These are phyloP conservation scores for Cryptophagus acutangulus DNA, from an alignment of 2,888 invertebrate species.

Conservation along the genomic window DNA sequence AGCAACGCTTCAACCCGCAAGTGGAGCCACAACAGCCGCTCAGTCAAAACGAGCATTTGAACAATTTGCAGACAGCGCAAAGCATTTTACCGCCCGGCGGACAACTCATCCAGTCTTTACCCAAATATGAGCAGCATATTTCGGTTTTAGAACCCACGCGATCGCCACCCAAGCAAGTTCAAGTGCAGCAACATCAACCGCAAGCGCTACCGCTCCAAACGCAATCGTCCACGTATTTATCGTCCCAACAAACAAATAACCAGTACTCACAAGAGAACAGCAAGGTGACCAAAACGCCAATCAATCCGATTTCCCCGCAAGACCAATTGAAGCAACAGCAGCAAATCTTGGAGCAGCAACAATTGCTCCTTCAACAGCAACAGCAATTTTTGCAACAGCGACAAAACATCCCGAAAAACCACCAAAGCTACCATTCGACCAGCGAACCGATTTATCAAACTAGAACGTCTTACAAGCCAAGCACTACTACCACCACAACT, in stretches of 20 bases:
- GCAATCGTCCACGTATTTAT: constrained; percentile 19
- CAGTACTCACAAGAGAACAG: constrained; percentile 10
- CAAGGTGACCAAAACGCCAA: constrained; percentile 11
- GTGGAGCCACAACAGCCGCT: constrained; percentile 17
- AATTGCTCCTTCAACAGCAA: constrained; percentile 26
- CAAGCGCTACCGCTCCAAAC: constrained; percentile 18
- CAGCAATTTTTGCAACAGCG: constrained; percentile 37
- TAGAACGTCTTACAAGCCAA: constrained; percentile 14
- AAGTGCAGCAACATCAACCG: constrained; percentile 27
- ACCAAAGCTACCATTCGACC: constrained; percentile 39
- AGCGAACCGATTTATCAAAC: background rate
- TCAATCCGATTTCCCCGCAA: constrained; percentile 15
- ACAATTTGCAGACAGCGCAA: constrained; percentile 36
- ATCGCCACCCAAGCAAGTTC: constrained; percentile 15
- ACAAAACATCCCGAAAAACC: constrained; percentile 44
- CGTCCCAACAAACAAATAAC: constrained; percentile 14
- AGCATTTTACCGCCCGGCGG: constrained; percentile 59
- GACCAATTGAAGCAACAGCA: constrained; percentile 22
- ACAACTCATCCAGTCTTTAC: constrained; percentile 70
- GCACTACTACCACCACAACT: constrained; percentile 42
- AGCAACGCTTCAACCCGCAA: constrained; percentile 39
- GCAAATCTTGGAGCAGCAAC: constrained; percentile 33
- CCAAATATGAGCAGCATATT: constrained; percentile 75
- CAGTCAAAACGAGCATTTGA: constrained; percentile 26
- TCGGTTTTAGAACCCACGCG: constrained; percentile 49